Percentiles rank a stretch among this genome's conserved stretches.
Conservation (phyloP, 2,888 invertebrate genomes). For the Drosophila mimica region DNA sequence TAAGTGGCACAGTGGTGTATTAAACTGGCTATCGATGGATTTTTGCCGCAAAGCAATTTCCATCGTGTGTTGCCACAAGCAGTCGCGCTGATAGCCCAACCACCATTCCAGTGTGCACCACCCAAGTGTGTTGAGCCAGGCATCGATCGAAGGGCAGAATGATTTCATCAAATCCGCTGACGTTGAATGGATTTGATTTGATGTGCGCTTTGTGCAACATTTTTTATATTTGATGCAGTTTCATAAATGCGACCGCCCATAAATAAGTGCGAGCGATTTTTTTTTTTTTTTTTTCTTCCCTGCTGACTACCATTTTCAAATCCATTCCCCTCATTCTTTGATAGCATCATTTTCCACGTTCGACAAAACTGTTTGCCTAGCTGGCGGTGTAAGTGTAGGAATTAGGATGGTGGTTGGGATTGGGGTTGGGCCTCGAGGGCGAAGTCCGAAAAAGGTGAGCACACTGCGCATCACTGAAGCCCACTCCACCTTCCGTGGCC, state of each 20-base stretch:
- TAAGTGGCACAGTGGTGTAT: conserved; percentile 57
- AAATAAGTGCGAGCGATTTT: conserved; percentile 32
- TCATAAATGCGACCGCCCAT: conserved; percentile 65
- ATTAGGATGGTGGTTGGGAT: neutral
- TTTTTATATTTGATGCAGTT: conserved; percentile 69
- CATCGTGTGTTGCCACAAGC: conserved; percentile 22
- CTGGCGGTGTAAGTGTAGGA: neutral
- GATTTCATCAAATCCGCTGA: conserved; percentile 73
- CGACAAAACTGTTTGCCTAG: conserved; percentile 38
- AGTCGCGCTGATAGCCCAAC: neutral
- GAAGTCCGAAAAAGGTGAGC: conserved; percentile 23
- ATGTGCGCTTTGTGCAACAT: conserved; percentile 75
- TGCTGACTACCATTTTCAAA: conserved; percentile 14
- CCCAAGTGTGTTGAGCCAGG: neutral
- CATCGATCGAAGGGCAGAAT: conserved; percentile 51
- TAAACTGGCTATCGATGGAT: conserved; percentile 48
- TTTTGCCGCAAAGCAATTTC: conserved; percentile 54
- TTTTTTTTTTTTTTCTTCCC: conserved; percentile 17
- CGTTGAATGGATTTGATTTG: conserved; percentile 73
- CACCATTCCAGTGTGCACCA: neutral
- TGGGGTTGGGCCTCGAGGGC: neutral
- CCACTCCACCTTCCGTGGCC: neutral
- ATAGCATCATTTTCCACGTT: conserved; percentile 64
- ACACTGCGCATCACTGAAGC: conserved; percentile 4
- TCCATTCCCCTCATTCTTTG: conserved; percentile 36